These are phyloP conservation scores for Leuciscus idus DNA, from an alignment of 2,113 vertebrate species.

Conservation along the genomic window DNA sequence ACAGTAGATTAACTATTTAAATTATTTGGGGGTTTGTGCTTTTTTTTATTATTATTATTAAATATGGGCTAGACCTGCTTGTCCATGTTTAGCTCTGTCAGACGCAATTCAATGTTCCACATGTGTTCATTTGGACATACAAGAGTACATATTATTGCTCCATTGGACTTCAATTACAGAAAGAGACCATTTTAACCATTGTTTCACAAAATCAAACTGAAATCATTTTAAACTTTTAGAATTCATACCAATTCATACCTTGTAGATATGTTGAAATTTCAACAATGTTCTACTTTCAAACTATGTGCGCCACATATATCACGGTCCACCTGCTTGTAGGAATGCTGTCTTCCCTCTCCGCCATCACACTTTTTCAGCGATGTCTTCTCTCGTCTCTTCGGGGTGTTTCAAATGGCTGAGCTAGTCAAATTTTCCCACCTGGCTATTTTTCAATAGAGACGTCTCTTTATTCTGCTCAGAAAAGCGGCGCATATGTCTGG, in stretches of 20 bases:
- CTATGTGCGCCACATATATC: not conserved
- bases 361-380: constrained; percentile 39
- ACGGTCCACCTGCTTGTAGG: constrained; percentile 24
- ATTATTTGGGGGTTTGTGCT: too few relatives aligned
- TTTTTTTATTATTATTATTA: too few relatives aligned
- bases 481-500: constrained; percentile 37
- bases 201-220: not conserved
- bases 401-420: constrained; percentile 74
- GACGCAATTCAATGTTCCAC: too few relatives aligned
- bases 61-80: not conserved
- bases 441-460: constrained; percentile 76
- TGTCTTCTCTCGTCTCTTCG: constrained; percentile 54
- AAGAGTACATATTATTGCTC: not conserved
- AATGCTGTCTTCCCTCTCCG: constrained; percentile 18
- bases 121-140: not conserved
- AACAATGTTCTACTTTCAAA: not conserved
- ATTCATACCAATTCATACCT: not conserved
- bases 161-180: not conserved
- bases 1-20: too few relatives aligned
- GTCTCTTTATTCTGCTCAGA: constrained; percentile 67
- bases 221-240: not conserved
- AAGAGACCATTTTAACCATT: not conserved
- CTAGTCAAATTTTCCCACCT: constrained; percentile 71
- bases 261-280: not conserved
- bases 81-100: not conserved